Evolutionary conservation across 2,888 invertebrate genomes (phyloP).

Genomic region (Lithophane socia): DNA sequence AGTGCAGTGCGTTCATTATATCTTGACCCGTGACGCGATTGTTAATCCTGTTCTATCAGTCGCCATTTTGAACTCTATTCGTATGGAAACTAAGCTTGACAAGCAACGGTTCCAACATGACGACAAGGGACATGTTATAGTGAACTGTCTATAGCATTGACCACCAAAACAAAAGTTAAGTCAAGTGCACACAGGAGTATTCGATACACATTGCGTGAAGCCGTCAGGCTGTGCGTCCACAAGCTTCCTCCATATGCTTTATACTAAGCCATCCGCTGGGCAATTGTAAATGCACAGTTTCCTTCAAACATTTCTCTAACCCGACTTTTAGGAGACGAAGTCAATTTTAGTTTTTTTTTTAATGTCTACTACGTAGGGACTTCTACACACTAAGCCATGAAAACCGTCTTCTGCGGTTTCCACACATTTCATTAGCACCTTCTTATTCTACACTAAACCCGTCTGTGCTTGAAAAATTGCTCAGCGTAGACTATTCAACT

Average conservation of each 20-base stretch:
- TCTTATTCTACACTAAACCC: constrained; percentile 31
- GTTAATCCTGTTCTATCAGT: not conserved
- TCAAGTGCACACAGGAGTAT: constrained; percentile 67
- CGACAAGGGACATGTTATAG: not conserved
- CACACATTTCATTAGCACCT: constrained; percentile 45
- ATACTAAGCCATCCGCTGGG: constrained; percentile 30
- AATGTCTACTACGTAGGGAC: constrained; percentile 21
- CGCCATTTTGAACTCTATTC: not conserved
- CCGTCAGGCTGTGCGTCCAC: constrained; percentile 60
- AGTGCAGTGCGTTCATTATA: not conserved
- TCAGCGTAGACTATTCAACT: constrained; percentile 38
- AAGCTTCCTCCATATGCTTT: constrained; percentile 51
- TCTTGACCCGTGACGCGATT: not conserved
- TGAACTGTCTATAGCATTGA: constrained; percentile 25
- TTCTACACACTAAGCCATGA: constrained; percentile 17
- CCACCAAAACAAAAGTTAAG: constrained; percentile 63
- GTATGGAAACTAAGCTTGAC: too few relatives aligned
- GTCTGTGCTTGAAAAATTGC: constrained; percentile 27
- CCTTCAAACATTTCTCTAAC: not conserved
- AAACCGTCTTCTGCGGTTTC: constrained; percentile 24
- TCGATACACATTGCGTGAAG: constrained; percentile 63
- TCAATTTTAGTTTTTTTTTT: not conserved
- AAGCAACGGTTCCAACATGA: not conserved
- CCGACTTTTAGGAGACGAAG: constrained; percentile 18
- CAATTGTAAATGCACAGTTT: constrained; percentile 47